Evolutionary conservation across 2,888 invertebrate species (phyloP).

Genomic region (Calameuta idolon): DNA sequence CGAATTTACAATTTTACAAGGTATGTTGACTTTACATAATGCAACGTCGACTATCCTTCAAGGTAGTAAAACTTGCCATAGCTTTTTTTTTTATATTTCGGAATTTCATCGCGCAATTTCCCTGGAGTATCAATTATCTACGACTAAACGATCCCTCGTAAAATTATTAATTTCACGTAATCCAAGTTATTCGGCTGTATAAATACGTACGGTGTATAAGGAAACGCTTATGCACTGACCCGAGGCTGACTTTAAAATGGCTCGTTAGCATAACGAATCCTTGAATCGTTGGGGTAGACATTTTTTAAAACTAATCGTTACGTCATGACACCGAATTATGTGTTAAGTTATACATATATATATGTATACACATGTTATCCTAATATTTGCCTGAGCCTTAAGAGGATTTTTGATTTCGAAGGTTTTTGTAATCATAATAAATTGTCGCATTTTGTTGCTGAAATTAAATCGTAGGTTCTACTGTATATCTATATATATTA

Average conservation of each 20-base stretch:
- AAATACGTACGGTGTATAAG: background rate
- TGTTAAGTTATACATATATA: too few species aligned
- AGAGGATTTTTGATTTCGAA: too few species aligned
- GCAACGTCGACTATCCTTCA: background rate
- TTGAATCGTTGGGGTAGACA: background rate
- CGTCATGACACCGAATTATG: background rate
- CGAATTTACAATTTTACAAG: background rate
- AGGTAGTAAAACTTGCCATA: background rate
- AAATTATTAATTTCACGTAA: background rate
- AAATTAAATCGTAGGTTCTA: too few species aligned
- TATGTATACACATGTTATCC: too few species aligned
- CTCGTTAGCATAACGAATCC: background rate
- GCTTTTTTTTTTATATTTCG: background rate
- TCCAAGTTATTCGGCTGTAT: background rate
- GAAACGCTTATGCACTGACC: background rate
- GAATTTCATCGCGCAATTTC: conserved; percentile 6
- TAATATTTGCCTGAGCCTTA: too few species aligned
- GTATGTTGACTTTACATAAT: background rate
- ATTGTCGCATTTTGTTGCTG: too few species aligned
- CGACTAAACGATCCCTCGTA: background rate
- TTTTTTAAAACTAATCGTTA: background rate
- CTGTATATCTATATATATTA: too few species aligned
- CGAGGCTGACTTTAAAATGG: background rate
- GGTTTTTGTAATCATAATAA: too few species aligned
- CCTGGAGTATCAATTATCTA: conserved; percentile 1